phyloP scores from a whole-genome alignment of 2,797 vertebrate genomes.

The Tapirus indicus region DNA sequence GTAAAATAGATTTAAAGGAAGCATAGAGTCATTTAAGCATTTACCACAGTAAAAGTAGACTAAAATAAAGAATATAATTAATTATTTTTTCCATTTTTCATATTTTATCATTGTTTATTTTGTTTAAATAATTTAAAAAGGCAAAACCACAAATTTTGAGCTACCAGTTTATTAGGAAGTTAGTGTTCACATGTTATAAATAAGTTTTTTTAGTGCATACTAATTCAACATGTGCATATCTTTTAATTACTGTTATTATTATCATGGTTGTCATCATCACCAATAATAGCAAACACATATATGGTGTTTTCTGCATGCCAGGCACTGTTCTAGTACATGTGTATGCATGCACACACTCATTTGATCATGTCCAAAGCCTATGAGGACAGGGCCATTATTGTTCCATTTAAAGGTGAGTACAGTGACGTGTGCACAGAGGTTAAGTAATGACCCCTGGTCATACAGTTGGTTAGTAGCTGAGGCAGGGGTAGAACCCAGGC shows the following conservation, averaged over 20 bases:
- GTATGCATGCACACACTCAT: background rate
- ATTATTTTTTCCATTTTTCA: background rate
- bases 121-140: constrained; percentile 38
- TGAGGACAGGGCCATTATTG: background rate
- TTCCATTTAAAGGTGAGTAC: background rate
- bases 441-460: background rate
- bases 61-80: background rate
- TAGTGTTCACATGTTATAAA: background rate
- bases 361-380: background rate
- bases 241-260: background rate
- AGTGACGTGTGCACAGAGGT: background rate
- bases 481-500: background rate
- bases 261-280: background rate
- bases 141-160: background rate
- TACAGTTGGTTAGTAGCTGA: background rate
- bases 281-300: background rate
- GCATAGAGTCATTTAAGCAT: background rate
- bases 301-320: background rate
- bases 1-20: constrained; percentile 47
- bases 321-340: background rate
- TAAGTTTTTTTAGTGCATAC: background rate
- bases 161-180: background rate
- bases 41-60: background rate
- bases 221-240: background rate
- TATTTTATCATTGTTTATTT: background rate